phyloP scores from a whole-genome alignment of 2,888 invertebrate species.

The Meliscaeva auricollis region DNA sequence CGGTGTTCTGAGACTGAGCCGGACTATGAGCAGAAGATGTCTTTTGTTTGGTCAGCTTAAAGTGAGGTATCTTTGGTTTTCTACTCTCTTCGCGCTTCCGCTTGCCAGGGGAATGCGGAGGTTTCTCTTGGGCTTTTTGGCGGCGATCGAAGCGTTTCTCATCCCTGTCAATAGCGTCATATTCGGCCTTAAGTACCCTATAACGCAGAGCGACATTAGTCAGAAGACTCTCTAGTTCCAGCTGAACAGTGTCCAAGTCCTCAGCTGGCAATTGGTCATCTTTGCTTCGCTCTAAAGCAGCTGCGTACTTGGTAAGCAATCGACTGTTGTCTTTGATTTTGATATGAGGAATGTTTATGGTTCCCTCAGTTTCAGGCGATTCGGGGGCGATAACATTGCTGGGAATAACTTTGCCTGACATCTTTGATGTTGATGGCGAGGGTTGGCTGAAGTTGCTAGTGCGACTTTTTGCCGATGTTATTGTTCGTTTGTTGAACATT shows the following conservation, averaged over 20 bases:
- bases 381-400: constrained; percentile 57
- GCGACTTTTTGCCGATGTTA: constrained; percentile 68
- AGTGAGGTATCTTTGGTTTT: constrained; percentile 86
- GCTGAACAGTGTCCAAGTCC: constrained; percentile 93
- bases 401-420: constrained; percentile 62
- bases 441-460: constrained; percentile 68
- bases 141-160: constrained; percentile 85
- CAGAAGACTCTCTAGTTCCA: constrained; percentile 93
- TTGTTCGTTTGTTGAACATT: constrained; percentile 69
- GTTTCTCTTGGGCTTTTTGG: constrained; percentile 79
- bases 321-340: constrained; percentile 89
- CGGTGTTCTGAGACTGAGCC: constrained; percentile 84
- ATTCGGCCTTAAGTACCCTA: constrained; percentile 91
- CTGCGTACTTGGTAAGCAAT: constrained; percentile 88
- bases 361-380: constrained; percentile 63
- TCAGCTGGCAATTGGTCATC: constrained; percentile 94
- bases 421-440: constrained; percentile 60
- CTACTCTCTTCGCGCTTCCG: constrained; percentile 82
- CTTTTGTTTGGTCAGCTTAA: constrained; percentile 87
- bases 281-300: constrained; percentile 87
- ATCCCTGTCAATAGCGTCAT: constrained; percentile 88
- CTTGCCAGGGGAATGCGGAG: constrained; percentile 80
- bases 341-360: constrained; percentile 86
- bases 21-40: constrained; percentile 83
- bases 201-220: constrained; percentile 92